A percentile compares a stretch with the other conserved stretches of the same genome.
Evolutionary conservation across 2,888 invertebrate species (phyloP).

Genomic region (Poecilus cupreus): DNA sequence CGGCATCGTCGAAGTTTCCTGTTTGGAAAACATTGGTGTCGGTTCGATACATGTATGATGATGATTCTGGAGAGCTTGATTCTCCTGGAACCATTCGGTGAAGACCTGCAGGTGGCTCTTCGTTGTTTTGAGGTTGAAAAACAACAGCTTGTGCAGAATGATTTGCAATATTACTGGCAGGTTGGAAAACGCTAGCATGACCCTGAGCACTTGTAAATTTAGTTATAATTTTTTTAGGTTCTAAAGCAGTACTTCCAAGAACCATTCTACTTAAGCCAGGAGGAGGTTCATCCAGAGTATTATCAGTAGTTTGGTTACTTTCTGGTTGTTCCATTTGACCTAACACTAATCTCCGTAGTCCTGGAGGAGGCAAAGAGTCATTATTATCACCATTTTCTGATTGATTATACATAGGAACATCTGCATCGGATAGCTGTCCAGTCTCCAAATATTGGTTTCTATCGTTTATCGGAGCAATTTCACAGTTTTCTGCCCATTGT

Average conservation of each 20-base stretch:
- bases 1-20: conserved; percentile 59
- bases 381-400: conserved; percentile 61
- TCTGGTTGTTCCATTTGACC: conserved; percentile 77
- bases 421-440: conserved; percentile 80
- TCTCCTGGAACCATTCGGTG: conserved; percentile 80
- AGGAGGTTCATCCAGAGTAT: conserved; percentile 76
- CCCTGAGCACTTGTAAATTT: too few species aligned
- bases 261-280: conserved; percentile 81
- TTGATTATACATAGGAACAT: conserved; percentile 64
- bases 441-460: conserved; percentile 86
- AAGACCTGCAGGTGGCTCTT: conserved; percentile 74
- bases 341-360: conserved; percentile 79
- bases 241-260: conserved; percentile 78
- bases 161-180: too few species aligned
- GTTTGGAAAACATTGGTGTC: conserved; percentile 50
- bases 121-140: conserved; percentile 69
- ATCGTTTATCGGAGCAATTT: conserved; percentile 81
- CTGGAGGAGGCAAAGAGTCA: conserved; percentile 78
- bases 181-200: too few species aligned
- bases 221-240: conserved; percentile 71
- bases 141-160: too few species aligned
- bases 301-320: conserved; percentile 67
- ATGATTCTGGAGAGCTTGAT: conserved; percentile 73
- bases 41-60: conserved; percentile 52
- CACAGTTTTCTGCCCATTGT: conserved; percentile 75